Conservation (phyloP, 2,113 vertebrate species). For the Oophaga pumilio region DNA sequence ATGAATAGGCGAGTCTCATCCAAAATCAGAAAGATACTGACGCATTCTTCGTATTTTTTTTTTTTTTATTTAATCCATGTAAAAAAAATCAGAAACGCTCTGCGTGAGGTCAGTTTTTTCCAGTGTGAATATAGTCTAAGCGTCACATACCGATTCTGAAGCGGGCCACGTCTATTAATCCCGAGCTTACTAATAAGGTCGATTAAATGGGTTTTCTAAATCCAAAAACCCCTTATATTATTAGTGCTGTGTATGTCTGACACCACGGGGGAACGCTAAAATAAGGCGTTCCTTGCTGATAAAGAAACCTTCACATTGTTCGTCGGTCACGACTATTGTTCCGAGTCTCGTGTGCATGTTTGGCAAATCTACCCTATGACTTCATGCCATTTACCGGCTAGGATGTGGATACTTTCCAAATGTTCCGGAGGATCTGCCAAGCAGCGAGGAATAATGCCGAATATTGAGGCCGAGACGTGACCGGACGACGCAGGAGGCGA, state of each 20-base stretch:
- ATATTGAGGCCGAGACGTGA: background rate
- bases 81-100: too few species aligned
- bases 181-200: too few species aligned
- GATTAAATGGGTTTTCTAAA: background rate
- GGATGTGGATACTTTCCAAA: background rate
- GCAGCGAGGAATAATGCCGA: background rate
- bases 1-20: too few species aligned
- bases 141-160: too few species aligned
- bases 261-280: background rate
- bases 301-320: background rate
- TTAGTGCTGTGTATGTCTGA: background rate
- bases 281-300: background rate
- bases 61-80: too few species aligned
- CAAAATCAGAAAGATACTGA: too few species aligned
- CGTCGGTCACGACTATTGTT: background rate
- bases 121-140: too few species aligned
- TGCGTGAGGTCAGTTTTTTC: too few species aligned
- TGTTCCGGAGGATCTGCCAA: background rate
- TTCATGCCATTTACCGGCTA: background rate
- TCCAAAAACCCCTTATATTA: background rate
- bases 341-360: background rate
- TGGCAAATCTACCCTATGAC: background rate
- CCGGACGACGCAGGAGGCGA: background rate
- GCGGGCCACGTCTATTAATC: background rate
- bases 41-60: too few species aligned